Conservation (phyloP, 2,113 vertebrate genomes). For the Tangachromis dhanisi region DNA sequence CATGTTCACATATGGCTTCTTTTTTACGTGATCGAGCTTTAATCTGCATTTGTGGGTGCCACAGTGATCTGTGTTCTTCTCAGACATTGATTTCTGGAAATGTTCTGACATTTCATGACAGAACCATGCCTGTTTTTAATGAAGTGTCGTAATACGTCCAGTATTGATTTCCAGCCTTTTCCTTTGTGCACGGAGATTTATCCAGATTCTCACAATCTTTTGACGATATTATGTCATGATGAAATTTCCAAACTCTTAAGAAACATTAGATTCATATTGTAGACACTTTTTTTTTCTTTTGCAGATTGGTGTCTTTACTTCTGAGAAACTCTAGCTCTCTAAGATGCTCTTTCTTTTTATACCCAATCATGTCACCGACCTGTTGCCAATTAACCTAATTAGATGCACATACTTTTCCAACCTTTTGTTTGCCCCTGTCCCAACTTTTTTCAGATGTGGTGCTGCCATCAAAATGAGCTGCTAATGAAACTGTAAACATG, state of each 20-base stretch:
- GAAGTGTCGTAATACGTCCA: neutral
- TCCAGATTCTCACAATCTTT: neutral
- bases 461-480: neutral
- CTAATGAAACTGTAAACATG: neutral
- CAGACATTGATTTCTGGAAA: neutral
- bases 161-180: neutral
- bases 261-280: neutral
- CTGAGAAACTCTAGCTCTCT: neutral
- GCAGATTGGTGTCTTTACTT: neutral
- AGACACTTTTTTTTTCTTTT: neutral
- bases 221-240: neutral
- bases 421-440: neutral
- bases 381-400: neutral
- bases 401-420: neutral
- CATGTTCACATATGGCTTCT: neutral
- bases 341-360: neutral
- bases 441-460: neutral
- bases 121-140: neutral
- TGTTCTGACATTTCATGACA: neutral
- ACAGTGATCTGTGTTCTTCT: neutral
- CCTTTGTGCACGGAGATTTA: neutral
- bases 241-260: neutral
- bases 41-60: neutral
- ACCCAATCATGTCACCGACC: neutral
- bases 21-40: neutral